Conservation (phyloP, 2,888 invertebrate genomes). For the Branchellion lobata region DNA sequence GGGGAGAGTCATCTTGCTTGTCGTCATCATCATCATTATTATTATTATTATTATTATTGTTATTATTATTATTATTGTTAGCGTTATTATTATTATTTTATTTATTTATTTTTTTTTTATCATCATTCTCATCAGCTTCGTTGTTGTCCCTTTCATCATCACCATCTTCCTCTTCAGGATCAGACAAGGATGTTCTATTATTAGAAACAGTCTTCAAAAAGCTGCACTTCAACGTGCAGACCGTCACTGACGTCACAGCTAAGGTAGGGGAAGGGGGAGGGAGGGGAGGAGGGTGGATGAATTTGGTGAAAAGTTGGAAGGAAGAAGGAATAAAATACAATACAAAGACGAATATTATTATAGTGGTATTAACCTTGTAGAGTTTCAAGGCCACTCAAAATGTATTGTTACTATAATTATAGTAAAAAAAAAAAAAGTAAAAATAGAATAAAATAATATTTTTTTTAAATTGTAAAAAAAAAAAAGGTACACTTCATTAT, state of each 20-base stretch:
- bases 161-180: background rate
- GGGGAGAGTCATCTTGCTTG: background rate
- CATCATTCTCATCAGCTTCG: background rate
- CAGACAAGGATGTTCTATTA: background rate
- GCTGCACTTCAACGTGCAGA: background rate
- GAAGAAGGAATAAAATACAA: no score
- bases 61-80: background rate
- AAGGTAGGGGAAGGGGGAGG: background rate
- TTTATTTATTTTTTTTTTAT: background rate
- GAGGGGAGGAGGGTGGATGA: no score
- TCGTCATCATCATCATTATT: constrained; percentile 28
- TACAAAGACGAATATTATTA: no score
- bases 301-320: no score
- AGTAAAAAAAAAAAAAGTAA: no score
- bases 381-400: no score
- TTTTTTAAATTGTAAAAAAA: no score
- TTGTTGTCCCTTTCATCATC: background rate
- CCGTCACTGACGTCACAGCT: background rate
- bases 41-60: constrained; percentile 13
- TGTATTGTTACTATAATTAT: no score
- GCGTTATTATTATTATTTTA: background rate
- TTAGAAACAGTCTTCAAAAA: background rate
- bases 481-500: no score
- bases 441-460: no score
- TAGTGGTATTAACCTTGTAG: no score